Base-by-base conservation (phyloP, 2,888 invertebrate species). In the Philereme vetulata region DNA sequence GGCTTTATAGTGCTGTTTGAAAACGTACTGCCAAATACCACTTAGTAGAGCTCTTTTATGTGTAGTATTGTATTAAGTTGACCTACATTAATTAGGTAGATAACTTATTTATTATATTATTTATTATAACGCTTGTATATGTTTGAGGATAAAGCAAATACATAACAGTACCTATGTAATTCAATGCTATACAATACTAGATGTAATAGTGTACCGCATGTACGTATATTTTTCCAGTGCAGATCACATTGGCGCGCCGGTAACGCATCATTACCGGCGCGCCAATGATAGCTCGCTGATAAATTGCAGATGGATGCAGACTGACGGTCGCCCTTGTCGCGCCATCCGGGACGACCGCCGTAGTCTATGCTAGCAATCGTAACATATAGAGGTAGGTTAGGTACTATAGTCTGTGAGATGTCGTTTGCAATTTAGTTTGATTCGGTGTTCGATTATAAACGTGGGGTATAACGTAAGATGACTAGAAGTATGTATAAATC, bases 261-360 rank as follows among this genome's bases (percentile, higher is more conserved):
- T n/a, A n/a, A n/a, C n/a, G n/a, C n/a, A n/a, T n/a, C n/a, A n/a
- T n/a, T 33, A 40, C 45, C 49, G 53, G 44, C 57, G 61, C 45
- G 52, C 36, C 62, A 60, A 65, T 70, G 68, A 51, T 21, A 2
- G 21, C 53, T 65, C 67, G 58, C 59, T 74, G 75, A 74, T 68
- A 74, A 71, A 75, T 74, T 73, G 70, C 74, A 59, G 60, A 64
- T 64, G 62, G 66, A 74, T 65, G 63, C 61, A 64, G 56, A 64
- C 52, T 62, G 71, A 72, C 72, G 67, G 62, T 43, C 57, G 57
- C 62, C 57, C 54, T 33, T 44, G 43, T 40, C 43, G 43, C 21
- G 34, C 51, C 34, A 11, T n/a, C 42, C 46, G 36, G 6, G 40
- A 48, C 51, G 35, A 48, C n/a, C n/a, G n/a, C n/a, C 10, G 9